phyloP scores from a whole-genome alignment of 1,140 invertebrate genomes.

The Harlomillsia oculata region DNA sequence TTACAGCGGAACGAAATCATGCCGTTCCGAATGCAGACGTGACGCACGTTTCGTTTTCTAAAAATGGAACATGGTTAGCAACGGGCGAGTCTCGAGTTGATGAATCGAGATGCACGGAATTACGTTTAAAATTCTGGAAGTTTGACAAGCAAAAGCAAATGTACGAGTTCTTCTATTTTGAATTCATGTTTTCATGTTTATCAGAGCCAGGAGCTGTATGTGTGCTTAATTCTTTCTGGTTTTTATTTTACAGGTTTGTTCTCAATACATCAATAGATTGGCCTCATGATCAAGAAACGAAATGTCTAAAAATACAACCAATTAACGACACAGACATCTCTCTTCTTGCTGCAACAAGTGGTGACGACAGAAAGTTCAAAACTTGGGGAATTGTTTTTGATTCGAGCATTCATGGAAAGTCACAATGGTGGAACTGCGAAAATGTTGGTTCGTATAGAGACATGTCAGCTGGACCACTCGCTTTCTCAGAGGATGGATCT shows the following conservation, averaged over 20 bases:
- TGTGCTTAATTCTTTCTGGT: no score
- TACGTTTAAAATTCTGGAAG: slow-evolving; percentile 69
- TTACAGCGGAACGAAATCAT: slow-evolving; percentile 51
- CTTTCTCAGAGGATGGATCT: slow-evolving; percentile 66
- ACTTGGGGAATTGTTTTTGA: slow-evolving; percentile 54
- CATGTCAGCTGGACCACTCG: slow-evolving; percentile 46
- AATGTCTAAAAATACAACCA: slow-evolving; percentile 54
- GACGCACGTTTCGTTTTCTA: slow-evolving; percentile 54
- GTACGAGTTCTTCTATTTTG: slow-evolving; percentile 2
- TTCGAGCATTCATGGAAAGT: slow-evolving; percentile 45
- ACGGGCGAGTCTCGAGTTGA: slow-evolving; percentile 57
- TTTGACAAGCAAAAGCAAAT: slow-evolving; percentile 51
- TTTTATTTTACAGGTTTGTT: slow-evolving; percentile 48
- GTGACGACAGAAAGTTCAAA: slow-evolving; percentile 61
- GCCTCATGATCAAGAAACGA: slow-evolving; percentile 57
- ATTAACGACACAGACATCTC: slow-evolving; percentile 29
- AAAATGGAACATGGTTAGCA: slow-evolving; percentile 62
- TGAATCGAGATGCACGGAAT: slow-evolving; percentile 47
- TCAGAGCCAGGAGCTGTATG: background rate
- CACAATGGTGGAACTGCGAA: slow-evolving; percentile 54
- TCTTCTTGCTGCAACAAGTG: slow-evolving; percentile 47
- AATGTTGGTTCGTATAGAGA: slow-evolving; percentile 55
- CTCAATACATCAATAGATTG: slow-evolving; percentile 63
- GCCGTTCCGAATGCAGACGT: slow-evolving; percentile 59
- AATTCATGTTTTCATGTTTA: background rate